Conservation (phyloP, 2,888 invertebrate genomes). For the Lasioglossum marginatum region DNA sequence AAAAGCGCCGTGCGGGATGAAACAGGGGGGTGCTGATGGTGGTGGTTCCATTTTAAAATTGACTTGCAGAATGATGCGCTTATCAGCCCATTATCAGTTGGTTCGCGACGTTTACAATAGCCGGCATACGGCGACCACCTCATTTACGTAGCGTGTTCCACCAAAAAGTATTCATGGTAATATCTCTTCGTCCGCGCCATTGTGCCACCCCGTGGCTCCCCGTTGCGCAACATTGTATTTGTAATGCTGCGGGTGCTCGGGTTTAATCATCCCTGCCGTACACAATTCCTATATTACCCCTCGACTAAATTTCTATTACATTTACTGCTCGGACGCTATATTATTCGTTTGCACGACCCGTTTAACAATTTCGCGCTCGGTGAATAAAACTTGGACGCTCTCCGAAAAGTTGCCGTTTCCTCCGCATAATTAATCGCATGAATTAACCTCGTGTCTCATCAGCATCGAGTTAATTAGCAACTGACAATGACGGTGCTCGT, state of each 20-base stretch:
- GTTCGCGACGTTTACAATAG: slow-evolving; percentile 22
- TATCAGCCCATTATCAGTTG: slow-evolving; percentile 42
- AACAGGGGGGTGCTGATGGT: not conserved
- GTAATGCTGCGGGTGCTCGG: slow-evolving; percentile 4
- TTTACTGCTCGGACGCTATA: not conserved
- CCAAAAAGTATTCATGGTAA: slow-evolving; percentile 14
- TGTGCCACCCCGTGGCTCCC: not conserved
- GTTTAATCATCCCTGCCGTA: not conserved
- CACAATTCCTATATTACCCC: slow-evolving; percentile 10
- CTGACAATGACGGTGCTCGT: not conserved
- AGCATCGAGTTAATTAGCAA: not conserved
- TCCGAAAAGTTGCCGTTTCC: not conserved
- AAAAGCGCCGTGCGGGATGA: slow-evolving; percentile 4
- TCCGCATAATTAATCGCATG: not conserved
- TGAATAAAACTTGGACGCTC: not conserved
- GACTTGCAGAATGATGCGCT: slow-evolving; percentile 38
- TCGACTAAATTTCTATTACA: slow-evolving; percentile 12
- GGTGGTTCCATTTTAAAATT: slow-evolving; percentile 43
- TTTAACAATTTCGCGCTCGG: not conserved
- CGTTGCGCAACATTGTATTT: slow-evolving; percentile 2
- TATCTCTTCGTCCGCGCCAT: not conserved
- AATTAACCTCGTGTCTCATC: not conserved
- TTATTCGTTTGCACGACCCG: slow-evolving; percentile 7
- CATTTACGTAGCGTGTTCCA: slow-evolving; percentile 4
- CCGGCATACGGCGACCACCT: slow-evolving; percentile 15